Percentiles rank a stretch among this genome's conserved stretches.
Conservation (phyloP, 2,113 vertebrate species). For the Xiphophorus maculatus region DNA sequence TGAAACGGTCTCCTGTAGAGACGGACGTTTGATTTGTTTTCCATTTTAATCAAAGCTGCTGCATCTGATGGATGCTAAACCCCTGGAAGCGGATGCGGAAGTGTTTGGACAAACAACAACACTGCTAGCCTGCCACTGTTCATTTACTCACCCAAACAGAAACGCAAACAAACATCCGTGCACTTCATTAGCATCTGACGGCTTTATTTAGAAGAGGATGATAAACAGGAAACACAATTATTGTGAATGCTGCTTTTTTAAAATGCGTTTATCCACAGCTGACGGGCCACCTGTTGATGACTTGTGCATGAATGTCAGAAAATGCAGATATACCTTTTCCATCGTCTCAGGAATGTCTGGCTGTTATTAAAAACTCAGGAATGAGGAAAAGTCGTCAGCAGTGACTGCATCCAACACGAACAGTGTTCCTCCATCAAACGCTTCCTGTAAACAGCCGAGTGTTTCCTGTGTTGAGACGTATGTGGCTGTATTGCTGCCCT, state of each 20-base stretch:
- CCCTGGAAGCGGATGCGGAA: constrained; percentile 39
- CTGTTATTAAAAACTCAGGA: constrained; percentile 66
- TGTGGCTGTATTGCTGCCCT: constrained; percentile 44
- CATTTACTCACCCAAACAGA: constrained; percentile 60
- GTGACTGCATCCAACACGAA: constrained; percentile 46
- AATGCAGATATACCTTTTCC: constrained; percentile 25
- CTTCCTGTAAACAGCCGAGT: constrained; percentile 84
- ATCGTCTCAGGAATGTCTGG: constrained; percentile 65
- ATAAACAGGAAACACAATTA: constrained; percentile 79
- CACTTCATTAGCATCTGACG: constrained; percentile 64
- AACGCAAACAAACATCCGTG: constrained; percentile 77
- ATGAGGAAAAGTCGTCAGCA: constrained; percentile 73
- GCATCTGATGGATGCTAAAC: constrained; percentile 36
- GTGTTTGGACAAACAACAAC: constrained; percentile 38
- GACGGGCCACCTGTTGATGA: constrained; percentile 70
- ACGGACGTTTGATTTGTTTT: constrained; percentile 46
- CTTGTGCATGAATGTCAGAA: constrained; percentile 25
- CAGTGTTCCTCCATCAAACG: constrained; percentile 71
- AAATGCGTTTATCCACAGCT: constrained; percentile 48
- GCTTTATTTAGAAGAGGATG: constrained; percentile 65
- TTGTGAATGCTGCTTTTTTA: constrained; percentile 62
- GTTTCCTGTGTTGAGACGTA: constrained; percentile 74
- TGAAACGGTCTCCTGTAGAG: constrained; percentile 18
- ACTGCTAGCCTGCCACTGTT: constrained; percentile 28
- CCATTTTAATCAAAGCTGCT: constrained; percentile 46